Conservation (phyloP, 2,113 vertebrate species). For the Pterocles burchelli region DNA sequence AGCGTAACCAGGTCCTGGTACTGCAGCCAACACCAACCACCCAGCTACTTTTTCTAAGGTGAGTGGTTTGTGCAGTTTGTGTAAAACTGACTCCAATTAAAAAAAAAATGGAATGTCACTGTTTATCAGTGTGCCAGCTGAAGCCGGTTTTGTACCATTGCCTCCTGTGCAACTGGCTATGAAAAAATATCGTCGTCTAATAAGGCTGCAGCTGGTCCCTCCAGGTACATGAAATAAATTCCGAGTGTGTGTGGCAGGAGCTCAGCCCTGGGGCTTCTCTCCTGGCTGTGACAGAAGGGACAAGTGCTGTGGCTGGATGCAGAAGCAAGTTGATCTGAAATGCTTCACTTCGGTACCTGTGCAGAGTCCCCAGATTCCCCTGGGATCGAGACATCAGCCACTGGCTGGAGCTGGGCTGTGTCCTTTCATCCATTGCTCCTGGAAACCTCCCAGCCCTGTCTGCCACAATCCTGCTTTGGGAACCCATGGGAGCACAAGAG, state of each 20-base stretch:
- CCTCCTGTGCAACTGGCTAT: not conserved
- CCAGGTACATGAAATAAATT: not conserved
- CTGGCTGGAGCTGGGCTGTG: not conserved
- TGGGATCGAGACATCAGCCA: accelerated
- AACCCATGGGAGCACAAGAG: accelerated
- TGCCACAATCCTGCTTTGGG: accelerated
- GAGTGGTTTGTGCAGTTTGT: not conserved
- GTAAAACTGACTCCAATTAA: not conserved
- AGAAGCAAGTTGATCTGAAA: not conserved
- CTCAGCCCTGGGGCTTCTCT: not conserved
- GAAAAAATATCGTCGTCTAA: not conserved
- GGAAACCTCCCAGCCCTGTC: not conserved
- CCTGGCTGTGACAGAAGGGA: not conserved
- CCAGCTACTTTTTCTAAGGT: not conserved
- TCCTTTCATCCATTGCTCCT: accelerated
- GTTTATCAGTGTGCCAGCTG: not conserved
- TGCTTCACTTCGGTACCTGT: accelerated
- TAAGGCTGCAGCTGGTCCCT: not conserved
- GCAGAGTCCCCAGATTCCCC: not conserved
- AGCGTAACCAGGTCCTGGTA: not conserved
- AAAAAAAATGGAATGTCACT: not conserved
- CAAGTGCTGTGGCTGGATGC: accelerated
- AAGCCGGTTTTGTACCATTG: not conserved
- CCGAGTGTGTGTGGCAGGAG: not conserved
- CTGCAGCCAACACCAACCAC: not conserved